Base-by-base conservation (phyloP, 2,113 vertebrate genomes). In the Empidonax traillii region DNA sequence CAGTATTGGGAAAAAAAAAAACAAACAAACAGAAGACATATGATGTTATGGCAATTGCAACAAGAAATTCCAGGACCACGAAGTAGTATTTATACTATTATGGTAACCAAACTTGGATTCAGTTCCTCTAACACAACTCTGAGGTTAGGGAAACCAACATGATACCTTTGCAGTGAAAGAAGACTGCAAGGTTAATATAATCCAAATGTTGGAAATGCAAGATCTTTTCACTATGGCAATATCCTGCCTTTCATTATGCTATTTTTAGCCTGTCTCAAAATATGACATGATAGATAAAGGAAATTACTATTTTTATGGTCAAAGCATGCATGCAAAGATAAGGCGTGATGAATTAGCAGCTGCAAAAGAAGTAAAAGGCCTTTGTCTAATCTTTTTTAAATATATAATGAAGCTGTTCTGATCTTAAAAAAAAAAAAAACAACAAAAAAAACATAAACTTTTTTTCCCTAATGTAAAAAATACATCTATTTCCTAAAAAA, bases 261-360 rank as follows among this genome's bases (percentile, higher is more conserved):
- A 94, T 94, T 96, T 95, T 97, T 94, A 94, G 71, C 33, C 39
- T 75, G 74, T 51, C 72, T 53, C 90, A 88, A 93, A 91, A 92
- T 68, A 87, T 77, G 47, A 87, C 59, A 80, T 51, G 67, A 94
- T 86, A 78, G 73, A 76, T 93, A 89, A 86, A 95, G 93, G 76
- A 91, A 96, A 94, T 80, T 0, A 85, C 63, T 72, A 41, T 87
- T 94, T 96, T 94, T 91, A 89, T 72, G 65, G 85, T 53, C 72
- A 80, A 80, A 89, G 18, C 28, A 61, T 94, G 62, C 90, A 51
- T 71, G 46, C 35, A 52, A 75, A 94, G 84, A 89, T 95, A 95
- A 93, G 51, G 35, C 68, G 25, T 90, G 44, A 90, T 95, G 73
- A 92, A 88, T 62, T 76, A 86, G 31, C n/a, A 85, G 61, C 43